A percentile compares a stretch with the other conserved stretches of the same genome.
phyloP scores from a whole-genome alignment of 2,888 invertebrate genomes.

The Cryptocheilus praepositus region DNA sequence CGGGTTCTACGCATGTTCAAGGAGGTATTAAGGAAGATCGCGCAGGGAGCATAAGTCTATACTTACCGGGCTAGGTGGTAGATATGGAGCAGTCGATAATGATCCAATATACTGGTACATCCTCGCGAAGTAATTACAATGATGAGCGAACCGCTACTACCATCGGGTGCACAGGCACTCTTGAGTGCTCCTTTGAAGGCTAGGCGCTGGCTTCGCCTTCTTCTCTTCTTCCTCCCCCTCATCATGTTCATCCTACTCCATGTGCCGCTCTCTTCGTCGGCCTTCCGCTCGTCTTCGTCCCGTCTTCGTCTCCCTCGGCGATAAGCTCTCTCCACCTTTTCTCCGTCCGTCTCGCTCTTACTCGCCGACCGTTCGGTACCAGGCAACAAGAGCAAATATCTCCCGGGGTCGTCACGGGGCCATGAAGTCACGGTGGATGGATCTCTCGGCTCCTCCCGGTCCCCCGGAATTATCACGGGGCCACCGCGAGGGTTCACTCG shows the following conservation, averaged over 20 bases:
- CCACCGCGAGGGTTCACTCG: conserved; percentile 60
- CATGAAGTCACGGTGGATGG: conserved; percentile 67
- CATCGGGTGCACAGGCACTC: conserved; percentile 46
- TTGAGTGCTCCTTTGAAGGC: conserved; percentile 56
- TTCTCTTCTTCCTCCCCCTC: conserved; percentile 33
- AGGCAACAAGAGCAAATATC: conserved; percentile 72
- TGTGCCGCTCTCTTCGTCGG: conserved; percentile 20
- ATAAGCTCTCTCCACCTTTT: conserved; percentile 37
- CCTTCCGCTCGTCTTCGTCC: conserved; percentile 32
- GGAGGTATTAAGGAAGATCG: too few relatives aligned
- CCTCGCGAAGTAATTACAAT: conserved; percentile 73
- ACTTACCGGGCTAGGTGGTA: conserved; percentile 69
- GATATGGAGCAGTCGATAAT: conserved; percentile 72
- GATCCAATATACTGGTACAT: conserved; percentile 73
- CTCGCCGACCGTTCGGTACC: conserved; percentile 51
- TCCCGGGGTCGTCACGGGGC: conserved; percentile 71
- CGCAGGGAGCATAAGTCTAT: conserved; percentile 60
- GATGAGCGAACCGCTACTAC: conserved; percentile 71
- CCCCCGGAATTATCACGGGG: conserved; percentile 65
- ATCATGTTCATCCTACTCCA: conserved; percentile 6
- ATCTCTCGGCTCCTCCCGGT: conserved; percentile 60
- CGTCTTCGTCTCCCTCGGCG: conserved; percentile 25
- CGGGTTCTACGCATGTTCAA: too few relatives aligned
- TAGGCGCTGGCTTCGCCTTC: conserved; percentile 55
- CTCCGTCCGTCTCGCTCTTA: conserved; percentile 24